phyloP scores from a whole-genome alignment of 2,113 vertebrate genomes.

The Genyomyrus donnyi region DNA sequence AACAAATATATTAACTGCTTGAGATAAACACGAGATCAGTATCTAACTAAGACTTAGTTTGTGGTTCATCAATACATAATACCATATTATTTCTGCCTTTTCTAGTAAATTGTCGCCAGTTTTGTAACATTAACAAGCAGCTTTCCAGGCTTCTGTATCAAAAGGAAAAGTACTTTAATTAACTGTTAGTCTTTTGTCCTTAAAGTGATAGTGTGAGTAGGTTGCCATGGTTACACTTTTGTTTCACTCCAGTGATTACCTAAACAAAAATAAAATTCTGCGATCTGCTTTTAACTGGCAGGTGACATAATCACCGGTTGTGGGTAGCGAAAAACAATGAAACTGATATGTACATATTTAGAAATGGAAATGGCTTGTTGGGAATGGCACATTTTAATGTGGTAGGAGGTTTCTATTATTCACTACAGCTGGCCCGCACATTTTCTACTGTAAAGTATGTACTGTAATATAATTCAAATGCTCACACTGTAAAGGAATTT shows the following conservation, averaged over 20 bases:
- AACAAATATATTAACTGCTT: background rate
- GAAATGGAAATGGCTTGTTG: background rate
- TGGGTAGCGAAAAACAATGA: background rate
- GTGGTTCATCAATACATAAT: background rate
- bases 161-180: background rate
- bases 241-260: background rate
- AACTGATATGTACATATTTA: background rate
- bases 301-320: background rate
- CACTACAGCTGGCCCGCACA: background rate
- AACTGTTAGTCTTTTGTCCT: background rate
- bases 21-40: background rate
- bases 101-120: background rate
- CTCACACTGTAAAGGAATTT: background rate
- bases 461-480: background rate
- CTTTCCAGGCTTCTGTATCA: background rate
- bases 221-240: constrained; percentile 1
- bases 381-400: background rate
- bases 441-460: background rate
- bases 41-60: background rate
- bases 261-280: background rate
- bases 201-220: background rate
- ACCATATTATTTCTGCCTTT: background rate
- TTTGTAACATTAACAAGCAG: background rate
- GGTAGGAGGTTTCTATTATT: background rate
- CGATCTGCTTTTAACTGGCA: background rate